Conservation (phyloP, 2,113 vertebrate genomes). For the Zingel zingel region DNA sequence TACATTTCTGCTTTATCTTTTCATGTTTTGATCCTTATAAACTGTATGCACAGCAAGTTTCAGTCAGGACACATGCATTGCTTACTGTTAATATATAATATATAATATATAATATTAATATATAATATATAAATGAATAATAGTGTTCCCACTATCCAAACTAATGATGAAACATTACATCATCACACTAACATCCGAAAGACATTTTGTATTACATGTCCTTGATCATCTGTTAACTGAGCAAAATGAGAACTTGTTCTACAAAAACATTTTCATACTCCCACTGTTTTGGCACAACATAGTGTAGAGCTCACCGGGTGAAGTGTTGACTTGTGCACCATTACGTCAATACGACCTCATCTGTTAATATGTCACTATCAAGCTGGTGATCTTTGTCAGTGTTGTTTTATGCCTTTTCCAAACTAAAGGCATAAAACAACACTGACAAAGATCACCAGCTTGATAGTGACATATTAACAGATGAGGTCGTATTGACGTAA, state of each 20-base stretch:
- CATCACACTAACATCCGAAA: too few species aligned
- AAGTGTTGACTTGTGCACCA: not conserved
- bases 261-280: too few species aligned
- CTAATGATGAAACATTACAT: not conserved
- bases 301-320: too few species aligned
- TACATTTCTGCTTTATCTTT: too few species aligned
- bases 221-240: not conserved
- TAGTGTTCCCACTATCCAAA: not conserved
- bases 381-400: too few species aligned
- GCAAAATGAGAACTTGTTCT: not conserved
- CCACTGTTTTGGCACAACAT: too few species aligned
- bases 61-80: not conserved
- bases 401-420: too few species aligned
- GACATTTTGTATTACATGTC: too few species aligned
- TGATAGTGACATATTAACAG: not conserved
- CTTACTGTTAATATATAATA: not conserved
- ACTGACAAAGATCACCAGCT: too few species aligned
- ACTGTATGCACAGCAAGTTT: not conserved
- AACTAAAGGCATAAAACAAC: too few species aligned
- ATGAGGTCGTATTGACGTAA: not conserved
- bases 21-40: not conserved
- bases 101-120: too few species aligned
- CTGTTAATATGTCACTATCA: not conserved
- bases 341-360: not conserved
- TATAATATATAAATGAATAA: too few species aligned